Evolutionary conservation across 1,140 invertebrate genomes (phyloP).

Genomic region (Orussus abietinus): DNA sequence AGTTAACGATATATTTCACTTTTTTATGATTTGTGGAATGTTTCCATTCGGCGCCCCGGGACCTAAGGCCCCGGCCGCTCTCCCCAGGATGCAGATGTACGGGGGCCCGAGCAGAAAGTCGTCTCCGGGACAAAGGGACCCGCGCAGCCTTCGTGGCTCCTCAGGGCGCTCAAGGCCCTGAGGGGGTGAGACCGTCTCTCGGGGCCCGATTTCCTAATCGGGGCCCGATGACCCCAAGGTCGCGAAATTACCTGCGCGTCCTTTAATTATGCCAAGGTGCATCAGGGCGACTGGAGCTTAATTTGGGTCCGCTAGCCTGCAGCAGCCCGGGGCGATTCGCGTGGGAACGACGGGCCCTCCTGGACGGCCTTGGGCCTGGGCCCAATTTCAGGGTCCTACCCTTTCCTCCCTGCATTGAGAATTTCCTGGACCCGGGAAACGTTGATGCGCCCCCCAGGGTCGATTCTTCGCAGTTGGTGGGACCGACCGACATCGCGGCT

Average conservation of each 20-base stretch:
- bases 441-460: constrained; percentile 7
- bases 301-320: constrained; percentile 40
- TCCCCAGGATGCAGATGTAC: too few species aligned
- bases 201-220: too few species aligned
- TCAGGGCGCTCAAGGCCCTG: not conserved
- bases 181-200: too few species aligned
- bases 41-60: too few species aligned
- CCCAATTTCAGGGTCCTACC: too few species aligned
- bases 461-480: constrained; percentile 14
- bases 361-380: too few species aligned
- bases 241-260: constrained; percentile 16
- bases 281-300: constrained; percentile 35
- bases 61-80: too few species aligned
- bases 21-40: constrained; percentile 24
- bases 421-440: constrained; percentile 31
- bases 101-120: too few species aligned
- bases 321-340: constrained; percentile 40
- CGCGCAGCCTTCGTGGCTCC: not conserved
- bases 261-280: constrained; percentile 43
- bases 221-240: not conserved
- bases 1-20: constrained; percentile 17
- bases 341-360: constrained; percentile 36
- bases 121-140: constrained; percentile 10
- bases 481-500: too few species aligned
- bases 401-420: constrained; percentile 25